Evolutionary conservation across 2,797 vertebrate species (phyloP).

Genomic region (Melanotaenia maccullochi): DNA sequence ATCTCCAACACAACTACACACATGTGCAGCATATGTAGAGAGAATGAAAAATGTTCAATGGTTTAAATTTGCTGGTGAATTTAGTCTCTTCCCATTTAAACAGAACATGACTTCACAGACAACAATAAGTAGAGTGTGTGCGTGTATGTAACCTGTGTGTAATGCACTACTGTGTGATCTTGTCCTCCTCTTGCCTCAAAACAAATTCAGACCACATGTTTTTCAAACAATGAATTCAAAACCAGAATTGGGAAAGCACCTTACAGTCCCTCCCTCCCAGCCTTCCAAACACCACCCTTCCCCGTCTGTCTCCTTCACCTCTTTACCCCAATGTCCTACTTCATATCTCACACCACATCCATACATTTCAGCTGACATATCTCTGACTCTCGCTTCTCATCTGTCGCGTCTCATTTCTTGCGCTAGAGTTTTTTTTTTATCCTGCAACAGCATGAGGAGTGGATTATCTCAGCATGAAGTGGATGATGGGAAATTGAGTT

Average conservation of each 20-base stretch:
- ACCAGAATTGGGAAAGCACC: conserved; percentile 78
- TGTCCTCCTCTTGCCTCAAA: conserved; percentile 63
- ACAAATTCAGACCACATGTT: conserved; percentile 79
- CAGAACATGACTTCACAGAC: conserved; percentile 52
- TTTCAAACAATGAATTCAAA: conserved; percentile 71
- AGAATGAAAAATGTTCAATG: conserved; percentile 33
- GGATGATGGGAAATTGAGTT: conserved; percentile 74
- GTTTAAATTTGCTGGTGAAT: conserved; percentile 47
- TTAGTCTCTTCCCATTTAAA: conserved; percentile 45
- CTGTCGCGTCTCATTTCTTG: conserved; percentile 62
- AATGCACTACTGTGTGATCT: conserved; percentile 69
- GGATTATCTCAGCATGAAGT: conserved; percentile 63
- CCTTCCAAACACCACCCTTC: conserved; percentile 12
- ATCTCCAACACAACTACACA: neutral
- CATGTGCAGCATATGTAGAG: neutral
- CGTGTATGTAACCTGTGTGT: conserved; percentile 21
- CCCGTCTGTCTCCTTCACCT: conserved; percentile 10
- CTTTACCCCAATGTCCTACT: conserved; percentile 8
- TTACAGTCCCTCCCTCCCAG: conserved; percentile 41
- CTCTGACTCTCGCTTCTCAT: conserved; percentile 44
- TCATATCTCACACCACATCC: conserved; percentile 37
- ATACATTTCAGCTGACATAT: conserved; percentile 32
- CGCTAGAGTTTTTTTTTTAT: conserved; percentile 53
- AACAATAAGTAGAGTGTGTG: conserved; percentile 30
- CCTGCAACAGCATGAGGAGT: conserved; percentile 49